Conservation (phyloP, 2,113 vertebrate species). For the Ictalurus furcatus region DNA sequence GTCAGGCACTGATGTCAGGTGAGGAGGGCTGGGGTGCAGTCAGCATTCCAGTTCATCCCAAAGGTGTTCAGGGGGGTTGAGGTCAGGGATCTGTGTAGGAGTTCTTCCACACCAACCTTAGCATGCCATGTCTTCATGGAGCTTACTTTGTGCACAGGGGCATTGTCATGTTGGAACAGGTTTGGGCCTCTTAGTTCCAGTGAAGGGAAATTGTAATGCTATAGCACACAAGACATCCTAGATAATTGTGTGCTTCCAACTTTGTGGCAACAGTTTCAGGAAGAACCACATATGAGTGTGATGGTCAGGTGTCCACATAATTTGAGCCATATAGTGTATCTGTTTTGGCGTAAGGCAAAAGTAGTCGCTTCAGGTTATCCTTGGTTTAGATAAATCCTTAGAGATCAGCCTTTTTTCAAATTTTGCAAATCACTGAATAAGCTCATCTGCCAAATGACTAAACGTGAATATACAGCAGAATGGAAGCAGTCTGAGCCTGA, state of each 20-base stretch:
- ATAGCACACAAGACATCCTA: background rate
- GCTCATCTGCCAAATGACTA: background rate
- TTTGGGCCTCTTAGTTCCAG: background rate
- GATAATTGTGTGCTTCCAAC: background rate
- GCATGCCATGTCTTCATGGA: background rate
- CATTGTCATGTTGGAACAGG: background rate
- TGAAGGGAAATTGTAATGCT: background rate
- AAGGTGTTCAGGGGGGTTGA: background rate
- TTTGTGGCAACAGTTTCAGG: background rate
- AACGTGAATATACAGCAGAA: background rate
- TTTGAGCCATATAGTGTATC: background rate
- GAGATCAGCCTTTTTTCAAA: background rate
- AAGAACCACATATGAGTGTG: background rate
- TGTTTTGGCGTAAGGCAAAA: background rate
- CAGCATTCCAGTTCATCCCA: background rate
- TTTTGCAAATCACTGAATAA: background rate
- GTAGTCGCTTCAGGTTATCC: background rate
- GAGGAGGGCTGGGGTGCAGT: background rate
- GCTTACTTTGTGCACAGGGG: background rate
- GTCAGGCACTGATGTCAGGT: background rate
- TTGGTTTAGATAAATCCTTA: too few species aligned
- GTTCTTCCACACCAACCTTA: background rate
- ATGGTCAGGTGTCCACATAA: background rate
- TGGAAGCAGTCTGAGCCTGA: background rate
- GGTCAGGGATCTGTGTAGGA: background rate